Evolutionary conservation across 2,113 vertebrate genomes (phyloP).

Genomic region (Hirundichthys speculiger): DNA sequence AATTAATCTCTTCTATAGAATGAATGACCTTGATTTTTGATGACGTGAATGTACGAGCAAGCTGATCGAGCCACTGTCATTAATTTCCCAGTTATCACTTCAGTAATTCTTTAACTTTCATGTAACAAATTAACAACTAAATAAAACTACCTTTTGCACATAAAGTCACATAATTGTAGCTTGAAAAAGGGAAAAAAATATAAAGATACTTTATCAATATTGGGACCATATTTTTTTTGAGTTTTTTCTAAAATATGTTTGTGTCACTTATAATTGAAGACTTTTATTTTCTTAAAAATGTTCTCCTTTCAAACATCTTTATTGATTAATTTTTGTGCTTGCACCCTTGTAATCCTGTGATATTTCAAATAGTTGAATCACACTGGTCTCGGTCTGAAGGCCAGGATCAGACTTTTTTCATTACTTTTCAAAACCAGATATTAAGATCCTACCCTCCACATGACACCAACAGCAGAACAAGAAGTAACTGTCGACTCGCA

Average conservation of each 20-base stretch:
- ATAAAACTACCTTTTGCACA: constrained; percentile 47
- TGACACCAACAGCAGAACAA: neutral
- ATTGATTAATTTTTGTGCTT: constrained; percentile 13
- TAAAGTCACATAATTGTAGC: constrained; percentile 40
- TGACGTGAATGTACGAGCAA: constrained; percentile 68
- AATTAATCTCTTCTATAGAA: constrained; percentile 72
- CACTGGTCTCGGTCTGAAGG: too few relatives aligned
- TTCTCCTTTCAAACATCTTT: constrained; percentile 4
- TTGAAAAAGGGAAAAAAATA: constrained; percentile 66
- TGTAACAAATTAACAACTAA: constrained; percentile 16
- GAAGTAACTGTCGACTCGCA: neutral
- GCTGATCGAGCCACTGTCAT: constrained; percentile 26
- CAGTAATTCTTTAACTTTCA: constrained; percentile 15
- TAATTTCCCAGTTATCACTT: neutral
- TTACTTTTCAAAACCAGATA: neutral
- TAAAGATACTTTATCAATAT: constrained; percentile 56
- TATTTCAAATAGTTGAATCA: constrained; percentile 4
- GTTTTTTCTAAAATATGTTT: neutral
- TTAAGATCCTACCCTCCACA: neutral
- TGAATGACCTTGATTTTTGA: constrained; percentile 59
- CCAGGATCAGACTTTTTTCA: neutral
- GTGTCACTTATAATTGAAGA: constrained; percentile 11
- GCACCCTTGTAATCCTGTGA: neutral
- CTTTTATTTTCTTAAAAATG: constrained; percentile 34
- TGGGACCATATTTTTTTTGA: constrained; percentile 13